phyloP scores from a whole-genome alignment of 2,113 vertebrate species.

The Fulmarus glacialis region DNA sequence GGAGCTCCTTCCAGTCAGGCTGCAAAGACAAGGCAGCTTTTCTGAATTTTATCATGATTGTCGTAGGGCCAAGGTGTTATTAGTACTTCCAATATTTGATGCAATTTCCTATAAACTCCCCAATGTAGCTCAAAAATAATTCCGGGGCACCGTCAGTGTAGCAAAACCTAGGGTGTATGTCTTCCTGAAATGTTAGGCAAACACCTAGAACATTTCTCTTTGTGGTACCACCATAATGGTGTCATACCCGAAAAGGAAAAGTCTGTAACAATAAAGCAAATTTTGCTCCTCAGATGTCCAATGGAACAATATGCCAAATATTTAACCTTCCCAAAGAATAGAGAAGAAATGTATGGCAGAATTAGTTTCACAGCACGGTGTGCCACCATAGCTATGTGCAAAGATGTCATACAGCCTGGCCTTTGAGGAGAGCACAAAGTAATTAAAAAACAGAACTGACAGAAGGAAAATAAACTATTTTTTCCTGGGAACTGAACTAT shows the following conservation, averaged over 20 bases:
- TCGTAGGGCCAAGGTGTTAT: not conserved
- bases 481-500: not conserved
- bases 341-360: not conserved
- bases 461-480: not conserved
- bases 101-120: not conserved
- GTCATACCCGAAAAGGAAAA: not conserved
- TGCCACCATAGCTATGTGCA: not conserved
- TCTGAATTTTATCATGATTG: not conserved
- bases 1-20: not conserved
- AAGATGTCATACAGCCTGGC: not conserved
- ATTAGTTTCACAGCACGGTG: not conserved
- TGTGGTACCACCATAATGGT: not conserved
- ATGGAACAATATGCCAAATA: not conserved
- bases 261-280: not conserved
- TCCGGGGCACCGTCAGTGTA: not conserved
- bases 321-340: not conserved
- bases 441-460: not conserved
- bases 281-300: not conserved
- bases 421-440: not conserved
- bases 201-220: not conserved
- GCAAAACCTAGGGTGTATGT: rapidly evolving
- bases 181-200: not conserved
- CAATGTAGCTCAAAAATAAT: not conserved
- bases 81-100: not conserved
- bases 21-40: not conserved